phyloP scores from a whole-genome alignment of 2,888 invertebrate genomes.

The Oscheius sp. region DNA sequence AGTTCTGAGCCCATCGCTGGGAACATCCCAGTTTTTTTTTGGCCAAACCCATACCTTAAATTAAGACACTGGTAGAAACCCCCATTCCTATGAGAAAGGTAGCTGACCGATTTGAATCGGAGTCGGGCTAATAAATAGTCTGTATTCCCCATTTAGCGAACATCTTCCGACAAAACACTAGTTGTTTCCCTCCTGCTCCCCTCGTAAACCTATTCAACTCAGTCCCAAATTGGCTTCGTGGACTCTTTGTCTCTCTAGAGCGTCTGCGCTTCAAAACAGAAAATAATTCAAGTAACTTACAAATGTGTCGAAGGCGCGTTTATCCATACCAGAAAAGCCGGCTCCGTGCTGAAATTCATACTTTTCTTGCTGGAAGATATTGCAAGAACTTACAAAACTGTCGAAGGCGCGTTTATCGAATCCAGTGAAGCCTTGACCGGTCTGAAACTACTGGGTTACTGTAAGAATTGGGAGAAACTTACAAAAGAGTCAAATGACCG shows the following conservation, averaged over 20 bases:
- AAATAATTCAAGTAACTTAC: conserved; percentile 25
- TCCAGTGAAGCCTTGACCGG: conserved; percentile 42
- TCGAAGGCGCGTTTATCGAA: conserved; percentile 51
- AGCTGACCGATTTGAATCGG: too few species aligned
- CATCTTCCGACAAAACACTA: not conserved
- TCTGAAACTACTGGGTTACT: conserved; percentile 28
- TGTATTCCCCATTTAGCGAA: not conserved
- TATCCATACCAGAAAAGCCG: conserved; percentile 46
- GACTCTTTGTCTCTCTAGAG: not conserved
- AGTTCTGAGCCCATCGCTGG: too few species aligned
- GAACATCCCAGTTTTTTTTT: too few species aligned
- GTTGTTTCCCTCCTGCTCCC: not conserved
- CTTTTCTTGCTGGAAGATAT: not conserved
- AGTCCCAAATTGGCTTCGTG: not conserved
- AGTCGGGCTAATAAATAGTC: too few species aligned
- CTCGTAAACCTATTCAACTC: not conserved
- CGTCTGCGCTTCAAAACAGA: not conserved
- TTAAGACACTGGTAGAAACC: too few species aligned
- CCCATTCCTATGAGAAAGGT: too few species aligned
- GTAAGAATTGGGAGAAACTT: conserved; percentile 7
- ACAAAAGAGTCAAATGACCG: conserved; percentile 36
- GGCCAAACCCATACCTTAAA: too few species aligned
- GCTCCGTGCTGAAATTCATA: conserved; percentile 36
- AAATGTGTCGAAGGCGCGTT: conserved; percentile 47
- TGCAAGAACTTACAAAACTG: conserved; percentile 32